Evolutionary conservation across 1,140 invertebrate species (phyloP), one percentile per base, ranked within the genome.

Genomic region (Cotesia glomerata): DNA sequence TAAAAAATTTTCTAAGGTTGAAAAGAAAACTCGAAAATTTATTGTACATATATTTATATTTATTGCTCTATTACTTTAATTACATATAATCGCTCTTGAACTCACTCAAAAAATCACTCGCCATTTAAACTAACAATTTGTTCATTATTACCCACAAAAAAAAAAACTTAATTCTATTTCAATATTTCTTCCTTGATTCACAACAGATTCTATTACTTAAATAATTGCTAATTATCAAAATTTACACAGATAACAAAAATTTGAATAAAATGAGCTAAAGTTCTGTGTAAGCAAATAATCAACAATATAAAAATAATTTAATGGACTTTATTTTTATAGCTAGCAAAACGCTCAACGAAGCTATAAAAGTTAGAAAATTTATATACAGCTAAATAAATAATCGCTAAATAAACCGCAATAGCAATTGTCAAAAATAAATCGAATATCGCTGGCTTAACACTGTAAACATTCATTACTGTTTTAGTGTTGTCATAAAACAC

Each of bases 391-490:
- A 96, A 89, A 85, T 98, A 99, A 9, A 98, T 89, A 5, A 92
- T 74, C 39, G 89, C 89, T 59, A 99, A 88, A 84, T 99, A 99
- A 7, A 91, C 86, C 49, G 92, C 88, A 81, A 99, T 98, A 36
- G 91, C 91, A 71, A 95, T 81, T 7, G 96, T 97, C 2, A 99
- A 89, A 75, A 99, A 93, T 51, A 99, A 91, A 90, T 99, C 97
- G 88, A 99, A 99, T 58, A 98, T 92, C 32, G 97, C 97, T 75
- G 97, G 97, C 83, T 99, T 99, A 4, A 99, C 97, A 87, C 95
- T 49, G 85, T 98, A 98, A 59, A 97, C 92, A 86, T 95, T 94
- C 76, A 98, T 90, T 45, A 86, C 90, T 4, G 94, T 93, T 78
- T 90, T 90, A 1, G 94, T 92, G 62, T 93, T 91, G 78, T 95